phyloP scores from a whole-genome alignment of 2,888 invertebrate genomes.

The Morpho deidamia region DNA sequence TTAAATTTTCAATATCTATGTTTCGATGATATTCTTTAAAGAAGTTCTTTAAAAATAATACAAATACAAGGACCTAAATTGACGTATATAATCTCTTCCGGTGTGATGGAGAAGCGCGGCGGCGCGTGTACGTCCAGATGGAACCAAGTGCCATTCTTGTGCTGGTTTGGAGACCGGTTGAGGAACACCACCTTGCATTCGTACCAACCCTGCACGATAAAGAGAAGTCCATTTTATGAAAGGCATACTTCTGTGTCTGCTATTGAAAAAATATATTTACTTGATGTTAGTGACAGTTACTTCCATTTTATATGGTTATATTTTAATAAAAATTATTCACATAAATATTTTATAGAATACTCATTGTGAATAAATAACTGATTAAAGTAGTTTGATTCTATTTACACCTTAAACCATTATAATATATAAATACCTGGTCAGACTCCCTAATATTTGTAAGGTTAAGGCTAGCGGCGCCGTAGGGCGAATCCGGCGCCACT shows the following conservation, averaged over 20 bases:
- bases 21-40: neutral
- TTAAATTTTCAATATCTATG: neutral
- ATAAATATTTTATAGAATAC: no score
- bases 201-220: conserved; percentile 89
- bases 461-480: conserved; percentile 96
- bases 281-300: no score
- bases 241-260: no score
- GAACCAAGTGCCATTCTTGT: conserved; percentile 98
- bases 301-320: no score
- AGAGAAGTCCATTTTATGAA: no score
- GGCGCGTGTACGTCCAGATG: conserved; percentile 98
- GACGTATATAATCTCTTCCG: conserved; percentile 97
- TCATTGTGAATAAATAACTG: no score
- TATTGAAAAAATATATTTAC: no score
- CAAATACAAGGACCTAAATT: conserved; percentile 81
- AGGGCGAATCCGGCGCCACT: conserved; percentile 91
- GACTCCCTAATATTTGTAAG: conserved; percentile 95
- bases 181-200: conserved; percentile 97
- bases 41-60: neutral
- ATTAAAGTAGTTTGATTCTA: no score
- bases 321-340: no score
- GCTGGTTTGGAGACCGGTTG: conserved; percentile 94
- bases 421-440: conserved; percentile 79
- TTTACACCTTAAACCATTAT: no score
- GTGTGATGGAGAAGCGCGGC: conserved; percentile 96